Percentiles rank a stretch among this genome's conserved stretches.
Evolutionary conservation across 2,888 invertebrate genomes (phyloP).

Genomic region (Clusia tigrina): DNA sequence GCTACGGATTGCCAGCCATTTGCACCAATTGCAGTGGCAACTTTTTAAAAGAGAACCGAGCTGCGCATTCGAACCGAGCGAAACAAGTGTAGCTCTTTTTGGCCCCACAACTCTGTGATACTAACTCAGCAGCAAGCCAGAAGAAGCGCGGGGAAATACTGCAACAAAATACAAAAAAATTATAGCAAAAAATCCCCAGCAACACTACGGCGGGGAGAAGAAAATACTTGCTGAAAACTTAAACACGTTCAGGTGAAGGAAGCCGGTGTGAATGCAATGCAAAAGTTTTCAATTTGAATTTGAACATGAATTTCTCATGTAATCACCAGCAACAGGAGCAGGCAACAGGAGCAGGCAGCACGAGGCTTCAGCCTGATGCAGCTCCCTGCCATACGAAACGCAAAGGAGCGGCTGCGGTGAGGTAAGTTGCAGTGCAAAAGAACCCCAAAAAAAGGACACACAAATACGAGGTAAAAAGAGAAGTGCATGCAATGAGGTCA

Average conservation of each 20-base stretch:
- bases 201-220: not conserved
- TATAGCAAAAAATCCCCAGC: not conserved
- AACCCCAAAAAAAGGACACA: too few species aligned
- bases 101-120: too few species aligned
- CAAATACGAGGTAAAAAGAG: not conserved
- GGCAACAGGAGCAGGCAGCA: constrained; percentile 11
- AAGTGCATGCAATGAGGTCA: not conserved
- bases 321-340: constrained; percentile 38
- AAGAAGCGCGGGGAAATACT: too few species aligned
- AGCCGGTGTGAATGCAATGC: not conserved
- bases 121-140: too few species aligned
- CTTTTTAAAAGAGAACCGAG: too few species aligned
- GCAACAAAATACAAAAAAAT: too few species aligned
- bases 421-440: too few species aligned
- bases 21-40: not conserved
- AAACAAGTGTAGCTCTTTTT: too few species aligned
- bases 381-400: too few species aligned
- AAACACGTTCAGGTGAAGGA: constrained; percentile 13
- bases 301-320: constrained; percentile 53
- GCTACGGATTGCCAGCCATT: not conserved
- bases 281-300: constrained; percentile 50
- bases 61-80: too few species aligned
- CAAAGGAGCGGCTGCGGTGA: too few species aligned
- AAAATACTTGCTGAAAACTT: not conserved
- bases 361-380: constrained; percentile 28